These are phyloP conservation scores for Drosophila insularis DNA, from an alignment of 1,140 invertebrate genomes.

Conservation along the genomic window DNA sequence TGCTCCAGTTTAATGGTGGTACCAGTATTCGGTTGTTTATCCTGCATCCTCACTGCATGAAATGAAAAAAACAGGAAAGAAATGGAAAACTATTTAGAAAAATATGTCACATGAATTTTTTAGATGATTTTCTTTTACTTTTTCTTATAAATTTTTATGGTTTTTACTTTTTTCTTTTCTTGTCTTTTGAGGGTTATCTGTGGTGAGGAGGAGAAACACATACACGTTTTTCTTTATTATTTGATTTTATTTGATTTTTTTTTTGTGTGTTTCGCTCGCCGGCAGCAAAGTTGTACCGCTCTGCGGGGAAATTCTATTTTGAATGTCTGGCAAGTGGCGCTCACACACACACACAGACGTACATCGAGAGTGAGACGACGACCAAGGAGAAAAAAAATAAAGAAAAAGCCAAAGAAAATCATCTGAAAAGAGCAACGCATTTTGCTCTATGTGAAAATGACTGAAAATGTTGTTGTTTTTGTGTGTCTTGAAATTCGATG, in stretches of 20 bases:
- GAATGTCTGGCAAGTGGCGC: slow-evolving; percentile 19
- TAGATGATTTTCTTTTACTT: background rate
- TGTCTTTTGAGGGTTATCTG: slow-evolving; percentile 14
- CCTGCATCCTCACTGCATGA: slow-evolving; percentile 38
- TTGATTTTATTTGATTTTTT: slow-evolving; percentile 28
- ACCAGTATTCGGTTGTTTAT: slow-evolving; percentile 24
- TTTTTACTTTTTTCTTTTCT: background rate
- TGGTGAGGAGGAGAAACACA: background rate
- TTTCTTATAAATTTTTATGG: background rate
- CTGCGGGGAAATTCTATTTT: slow-evolving; percentile 18
- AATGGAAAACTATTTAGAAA: background rate
- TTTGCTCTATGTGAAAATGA: slow-evolving; percentile 11
- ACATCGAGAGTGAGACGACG: background rate
- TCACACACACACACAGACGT: slow-evolving; percentile 3
- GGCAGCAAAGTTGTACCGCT: slow-evolving; percentile 10
- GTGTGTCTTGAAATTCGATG: slow-evolving; percentile 17
- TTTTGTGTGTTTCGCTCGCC: slow-evolving; percentile 16
- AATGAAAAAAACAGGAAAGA: background rate
- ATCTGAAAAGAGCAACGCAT: slow-evolving; percentile 19
- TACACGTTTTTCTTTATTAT: slow-evolving; percentile 49
- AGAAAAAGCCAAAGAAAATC: background rate
- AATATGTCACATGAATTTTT: background rate
- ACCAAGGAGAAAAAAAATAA: slow-evolving; percentile 4
- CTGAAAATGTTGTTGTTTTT: slow-evolving; percentile 17
- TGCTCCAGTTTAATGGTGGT: slow-evolving; percentile 62